Base-by-base conservation (phyloP, 2,888 invertebrate genomes). In the Charanyca ferruginea region DNA sequence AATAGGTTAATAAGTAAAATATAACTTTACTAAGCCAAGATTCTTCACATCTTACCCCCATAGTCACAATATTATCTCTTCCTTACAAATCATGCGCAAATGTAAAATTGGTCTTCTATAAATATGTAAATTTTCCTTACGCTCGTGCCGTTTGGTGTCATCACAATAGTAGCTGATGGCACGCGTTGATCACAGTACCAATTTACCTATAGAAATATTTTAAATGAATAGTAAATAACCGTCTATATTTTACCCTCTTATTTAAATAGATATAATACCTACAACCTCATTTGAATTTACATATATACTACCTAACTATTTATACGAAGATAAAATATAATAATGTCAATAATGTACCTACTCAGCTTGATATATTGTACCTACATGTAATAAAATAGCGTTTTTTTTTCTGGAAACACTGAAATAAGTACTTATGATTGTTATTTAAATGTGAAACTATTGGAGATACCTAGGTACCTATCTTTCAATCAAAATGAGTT, bases 71-170 rank as follows among this genome's bases (percentile, higher is more conserved):
- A 9, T 6, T 11, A 35, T 35, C 38, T 25, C 11, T 44, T 13
- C 38, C 3, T 35, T 62, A 74, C 47, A 74, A 79, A 74, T 66
- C 20, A 28, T 32, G 66, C 57, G 20, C 35, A 47, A 66, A 55
- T 44, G 22, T 79, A 25, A 44, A 73, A 79, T 68, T 47, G 45
- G 42, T 61, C 61, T 44, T 32, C 38, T 44, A 59, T 69, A 79
- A 69, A 80, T 68, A 74, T 74, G 80, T 62, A 68, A 76, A 79
- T 74, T 44, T 47, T 54, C 61, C 68, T 79, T 61, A 79, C 57
- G 49, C 77, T 79, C 61, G 61, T 76, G 61, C 23, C 53, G 20
- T 68, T 47, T 25, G 53, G 77, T 68, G 16, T 75, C 22, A 44
- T 70, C 61, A 79, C 58, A 80, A 76, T 59, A 41, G 47, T 45